Evolutionary conservation across 2,797 vertebrate genomes (phyloP).

Genomic region (Graptemys geographica): DNA sequence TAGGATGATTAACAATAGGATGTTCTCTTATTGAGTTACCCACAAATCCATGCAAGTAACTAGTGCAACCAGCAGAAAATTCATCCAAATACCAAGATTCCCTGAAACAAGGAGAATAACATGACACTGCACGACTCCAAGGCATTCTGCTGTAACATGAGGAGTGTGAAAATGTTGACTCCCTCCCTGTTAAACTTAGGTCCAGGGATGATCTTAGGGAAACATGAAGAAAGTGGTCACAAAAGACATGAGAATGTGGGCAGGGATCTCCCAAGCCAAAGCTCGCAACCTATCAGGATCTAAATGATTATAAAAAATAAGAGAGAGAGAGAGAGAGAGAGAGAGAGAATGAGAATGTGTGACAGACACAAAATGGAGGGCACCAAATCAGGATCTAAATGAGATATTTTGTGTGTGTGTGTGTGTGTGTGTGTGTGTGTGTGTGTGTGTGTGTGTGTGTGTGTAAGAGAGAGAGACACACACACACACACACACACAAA

Average conservation of each 20-base stretch:
- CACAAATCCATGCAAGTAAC: not conserved
- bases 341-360: no score
- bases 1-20: not conserved
- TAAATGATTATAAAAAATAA: not conserved
- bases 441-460: no score
- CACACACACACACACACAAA: not conserved
- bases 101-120: not conserved
- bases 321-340: no score
- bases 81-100: not conserved
- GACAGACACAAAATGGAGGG: no score
- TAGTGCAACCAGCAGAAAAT: not conserved
- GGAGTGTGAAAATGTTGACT: not conserved
- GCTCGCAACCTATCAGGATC: not conserved
- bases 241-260: not conserved
- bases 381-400: no score
- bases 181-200: not conserved
- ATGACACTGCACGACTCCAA: not conserved
- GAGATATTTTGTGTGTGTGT: no score
- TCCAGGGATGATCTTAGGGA: not conserved
- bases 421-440: no score
- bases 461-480: no score
- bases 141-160: not conserved
- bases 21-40: not conserved
- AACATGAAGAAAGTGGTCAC: not conserved
- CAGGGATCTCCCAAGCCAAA: not conserved